These are phyloP conservation scores for Argynnis bischoffii DNA, from an alignment of 2,888 invertebrate species.

Conservation along the genomic window DNA sequence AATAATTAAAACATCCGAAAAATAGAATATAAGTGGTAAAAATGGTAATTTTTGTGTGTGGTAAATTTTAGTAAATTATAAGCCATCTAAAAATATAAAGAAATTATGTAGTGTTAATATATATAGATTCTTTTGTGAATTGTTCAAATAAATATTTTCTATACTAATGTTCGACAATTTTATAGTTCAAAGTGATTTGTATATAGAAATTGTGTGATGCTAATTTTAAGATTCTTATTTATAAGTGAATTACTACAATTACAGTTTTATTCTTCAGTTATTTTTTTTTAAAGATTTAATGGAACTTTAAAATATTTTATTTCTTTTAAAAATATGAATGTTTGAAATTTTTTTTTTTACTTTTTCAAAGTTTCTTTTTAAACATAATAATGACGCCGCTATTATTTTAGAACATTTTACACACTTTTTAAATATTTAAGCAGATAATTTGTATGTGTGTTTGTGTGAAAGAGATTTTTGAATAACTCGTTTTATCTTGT, in stretches of 20 bases:
- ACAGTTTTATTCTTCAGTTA: too few species aligned
- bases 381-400: too few species aligned
- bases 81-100: background rate
- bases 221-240: constrained; percentile 20
- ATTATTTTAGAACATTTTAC: background rate
- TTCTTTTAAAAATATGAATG: background rate
- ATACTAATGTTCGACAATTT: background rate
- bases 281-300: background rate
- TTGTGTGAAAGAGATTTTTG: constrained; percentile 6
- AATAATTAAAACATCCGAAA: too few species aligned
- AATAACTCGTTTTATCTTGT: constrained; percentile 3
- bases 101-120: constrained; percentile 10
- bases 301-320: background rate
- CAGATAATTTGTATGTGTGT: constrained; percentile 17
- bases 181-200: constrained; percentile 5
- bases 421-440: background rate
- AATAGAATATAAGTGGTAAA: background rate
- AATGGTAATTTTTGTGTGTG: background rate
- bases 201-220: constrained; percentile 25
- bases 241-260: background rate
- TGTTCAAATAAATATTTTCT: constrained; percentile 6
- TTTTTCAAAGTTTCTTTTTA: too few species aligned
- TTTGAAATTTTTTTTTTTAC: too few species aligned
- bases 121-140: constrained; percentile 1
- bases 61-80: background rate